These are phyloP conservation scores for Meles meles DNA, from an alignment of 2,113 vertebrate genomes.

Conservation along the genomic window DNA sequence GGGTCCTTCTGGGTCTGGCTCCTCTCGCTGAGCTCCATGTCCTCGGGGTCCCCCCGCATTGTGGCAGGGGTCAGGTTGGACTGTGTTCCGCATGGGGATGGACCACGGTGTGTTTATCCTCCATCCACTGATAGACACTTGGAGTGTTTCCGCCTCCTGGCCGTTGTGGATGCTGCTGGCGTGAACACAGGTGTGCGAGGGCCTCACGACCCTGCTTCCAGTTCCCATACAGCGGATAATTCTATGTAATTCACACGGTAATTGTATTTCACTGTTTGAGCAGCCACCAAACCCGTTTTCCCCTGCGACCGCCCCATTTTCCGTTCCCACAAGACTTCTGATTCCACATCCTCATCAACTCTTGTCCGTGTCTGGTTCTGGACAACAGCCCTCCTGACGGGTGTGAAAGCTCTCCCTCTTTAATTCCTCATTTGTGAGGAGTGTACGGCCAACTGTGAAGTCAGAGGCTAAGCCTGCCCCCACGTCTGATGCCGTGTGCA, in stretches of 20 bases:
- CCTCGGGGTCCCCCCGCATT: rapidly evolving
- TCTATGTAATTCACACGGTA: not conserved
- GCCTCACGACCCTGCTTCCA: not conserved
- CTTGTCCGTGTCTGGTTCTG: not conserved
- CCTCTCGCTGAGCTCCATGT: not conserved
- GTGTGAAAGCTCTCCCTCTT: not conserved
- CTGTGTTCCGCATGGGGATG: rapidly evolving
- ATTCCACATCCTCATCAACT: not conserved
- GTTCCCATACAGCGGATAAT: too few relatives aligned
- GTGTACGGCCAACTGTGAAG: too few relatives aligned
- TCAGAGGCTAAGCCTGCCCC: not conserved
- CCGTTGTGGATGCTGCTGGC: not conserved
- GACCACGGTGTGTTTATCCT: rapidly evolving
- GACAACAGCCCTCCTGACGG: not conserved
- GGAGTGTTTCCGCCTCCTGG: not conserved
- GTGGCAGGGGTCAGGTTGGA: too few relatives aligned
- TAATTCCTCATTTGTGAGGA: not conserved
- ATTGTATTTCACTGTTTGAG: not conserved
- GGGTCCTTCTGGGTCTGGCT: not conserved
- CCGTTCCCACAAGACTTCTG: not conserved
- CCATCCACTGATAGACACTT: not conserved
- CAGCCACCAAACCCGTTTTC: not conserved
- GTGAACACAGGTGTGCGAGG: not conserved
- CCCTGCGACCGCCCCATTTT: too few relatives aligned
- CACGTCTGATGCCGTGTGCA: not conserved